phyloP scores from a whole-genome alignment of 64 coral and sea anemone genomes.

The Actinia tenebrosa region DNA sequence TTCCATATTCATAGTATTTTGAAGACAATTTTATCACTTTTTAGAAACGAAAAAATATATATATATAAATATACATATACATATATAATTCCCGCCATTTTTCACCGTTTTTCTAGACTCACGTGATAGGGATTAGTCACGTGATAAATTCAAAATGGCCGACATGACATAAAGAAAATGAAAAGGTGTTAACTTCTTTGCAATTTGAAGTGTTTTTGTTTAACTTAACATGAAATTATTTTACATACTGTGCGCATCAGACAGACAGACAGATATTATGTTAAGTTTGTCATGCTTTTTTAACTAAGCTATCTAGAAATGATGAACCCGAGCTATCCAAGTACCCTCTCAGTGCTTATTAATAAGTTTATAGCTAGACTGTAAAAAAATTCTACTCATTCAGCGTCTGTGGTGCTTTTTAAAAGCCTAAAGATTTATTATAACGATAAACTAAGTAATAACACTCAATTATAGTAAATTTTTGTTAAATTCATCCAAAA shows the following conservation, averaged over 20 bases:
- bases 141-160: background rate
- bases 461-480: background rate
- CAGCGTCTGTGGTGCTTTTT: too few species aligned
- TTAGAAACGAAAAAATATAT: background rate
- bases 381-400: too few species aligned
- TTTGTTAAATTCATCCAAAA: background rate
- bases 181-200: background rate
- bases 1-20: background rate
- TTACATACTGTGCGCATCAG: background rate
- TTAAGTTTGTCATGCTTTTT: background rate
- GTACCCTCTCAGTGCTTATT: too few species aligned
- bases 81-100: background rate
- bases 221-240: background rate
- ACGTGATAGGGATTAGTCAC: background rate
- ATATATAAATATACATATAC: background rate
- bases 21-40: background rate
- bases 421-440: background rate
- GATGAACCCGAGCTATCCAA: too few species aligned
- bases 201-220: background rate
- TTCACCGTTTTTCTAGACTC: background rate
- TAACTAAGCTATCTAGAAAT: background rate
- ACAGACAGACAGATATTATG: background rate
- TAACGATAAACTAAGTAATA: background rate
- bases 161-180: background rate
- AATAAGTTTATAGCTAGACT: too few species aligned